These are phyloP conservation scores for Spinibarbus caldwelli DNA, from an alignment of 2,797 vertebrate species.

Conservation along the genomic window DNA sequence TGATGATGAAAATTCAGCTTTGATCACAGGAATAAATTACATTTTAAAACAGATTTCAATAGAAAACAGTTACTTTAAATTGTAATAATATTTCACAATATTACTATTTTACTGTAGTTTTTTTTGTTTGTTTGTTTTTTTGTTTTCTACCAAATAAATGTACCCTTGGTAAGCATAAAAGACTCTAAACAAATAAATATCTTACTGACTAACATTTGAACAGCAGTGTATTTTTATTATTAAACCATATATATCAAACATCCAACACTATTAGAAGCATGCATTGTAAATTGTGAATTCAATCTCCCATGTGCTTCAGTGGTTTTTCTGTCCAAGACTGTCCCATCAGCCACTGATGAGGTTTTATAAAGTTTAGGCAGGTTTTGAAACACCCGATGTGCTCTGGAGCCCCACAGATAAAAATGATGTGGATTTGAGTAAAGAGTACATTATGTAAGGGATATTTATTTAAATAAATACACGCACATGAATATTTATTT, in stretches of 20 bases:
- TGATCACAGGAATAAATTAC: too few species aligned
- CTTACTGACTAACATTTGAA: background rate
- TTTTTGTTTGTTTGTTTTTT: too few species aligned
- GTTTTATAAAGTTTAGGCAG: background rate
- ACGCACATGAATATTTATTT: background rate
- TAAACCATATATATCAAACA: background rate
- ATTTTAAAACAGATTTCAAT: background rate
- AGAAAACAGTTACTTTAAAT: background rate
- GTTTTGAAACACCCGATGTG: background rate
- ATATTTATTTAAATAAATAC: background rate
- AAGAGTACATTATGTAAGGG: background rate
- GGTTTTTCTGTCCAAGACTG: background rate
- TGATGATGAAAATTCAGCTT: background rate
- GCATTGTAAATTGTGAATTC: background rate
- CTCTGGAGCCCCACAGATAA: background rate
- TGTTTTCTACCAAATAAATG: too few species aligned
- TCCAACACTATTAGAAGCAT: background rate
- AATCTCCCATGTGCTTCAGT: background rate
- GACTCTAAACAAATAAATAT: background rate
- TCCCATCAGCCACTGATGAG: background rate
- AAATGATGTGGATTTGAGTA: background rate
- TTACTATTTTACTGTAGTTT: background rate
- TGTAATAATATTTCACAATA: background rate
- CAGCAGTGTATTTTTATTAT: background rate
- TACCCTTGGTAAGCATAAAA: background rate